Percentiles rank a stretch among this genome's conserved stretches.
Conservation (phyloP, 2,888 invertebrate genomes). For the Eupithecia centaureata region DNA sequence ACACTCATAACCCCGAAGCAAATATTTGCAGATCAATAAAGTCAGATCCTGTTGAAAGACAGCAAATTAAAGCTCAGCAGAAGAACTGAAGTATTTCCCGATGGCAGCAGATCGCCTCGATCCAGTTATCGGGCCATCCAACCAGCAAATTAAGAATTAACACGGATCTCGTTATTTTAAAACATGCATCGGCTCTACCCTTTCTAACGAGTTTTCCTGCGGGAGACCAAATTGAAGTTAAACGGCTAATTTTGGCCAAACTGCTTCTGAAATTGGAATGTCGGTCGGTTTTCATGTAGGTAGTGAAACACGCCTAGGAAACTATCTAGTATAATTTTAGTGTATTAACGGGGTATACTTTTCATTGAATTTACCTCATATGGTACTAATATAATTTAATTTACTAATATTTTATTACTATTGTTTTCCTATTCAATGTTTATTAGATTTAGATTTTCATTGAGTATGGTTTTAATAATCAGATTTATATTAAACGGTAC, state of each 20-base stretch:
- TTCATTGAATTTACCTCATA: too few species aligned
- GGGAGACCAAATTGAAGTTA: constrained; percentile 33
- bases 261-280: constrained; percentile 31
- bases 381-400: too few species aligned
- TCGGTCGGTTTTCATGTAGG: neutral
- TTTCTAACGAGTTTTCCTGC: constrained; percentile 73
- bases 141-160: constrained; percentile 83
- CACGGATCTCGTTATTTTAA: constrained; percentile 80
- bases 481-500: too few species aligned
- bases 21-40: too few species aligned
- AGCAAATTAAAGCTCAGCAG: too few species aligned
- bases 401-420: too few species aligned
- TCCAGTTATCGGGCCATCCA: constrained; percentile 76
- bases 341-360: neutral
- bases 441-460: too few species aligned
- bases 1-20: too few species aligned
- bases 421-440: too few species aligned
- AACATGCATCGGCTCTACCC: constrained; percentile 77
- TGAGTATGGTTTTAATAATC: too few species aligned
- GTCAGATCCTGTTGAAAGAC: too few species aligned
- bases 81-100: constrained; percentile 40
- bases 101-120: constrained; percentile 63
- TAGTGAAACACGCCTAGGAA: neutral
- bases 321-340: neutral
- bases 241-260: constrained; percentile 29